A percentile compares a stretch with the other conserved stretches of the same genome.
These are phyloP conservation scores for Drosophila tsacasi DNA, from an alignment of 1,140 invertebrate genomes.

Conservation along the genomic window DNA sequence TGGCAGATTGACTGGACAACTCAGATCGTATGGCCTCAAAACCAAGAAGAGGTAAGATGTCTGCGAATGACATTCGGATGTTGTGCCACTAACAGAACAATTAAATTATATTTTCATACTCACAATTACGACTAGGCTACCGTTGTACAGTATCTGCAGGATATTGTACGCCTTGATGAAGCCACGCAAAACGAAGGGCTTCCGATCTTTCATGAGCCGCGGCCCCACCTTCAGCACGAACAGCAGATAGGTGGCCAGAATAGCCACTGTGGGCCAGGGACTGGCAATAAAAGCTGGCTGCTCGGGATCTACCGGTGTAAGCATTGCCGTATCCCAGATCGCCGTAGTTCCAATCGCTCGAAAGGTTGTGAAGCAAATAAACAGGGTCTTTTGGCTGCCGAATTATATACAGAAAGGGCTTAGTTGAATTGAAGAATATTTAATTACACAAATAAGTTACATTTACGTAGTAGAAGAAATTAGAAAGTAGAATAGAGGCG, in stretches of 20 bases:
- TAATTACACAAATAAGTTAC: not conserved
- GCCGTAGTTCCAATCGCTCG: not conserved
- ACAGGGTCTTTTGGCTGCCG: no score
- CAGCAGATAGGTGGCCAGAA: constrained; percentile 90
- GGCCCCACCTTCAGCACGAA: constrained; percentile 87
- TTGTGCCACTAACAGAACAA: accelerated
- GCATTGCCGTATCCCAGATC: not conserved
- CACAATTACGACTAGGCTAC: constrained; percentile 6
- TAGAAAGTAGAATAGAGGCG: not conserved
- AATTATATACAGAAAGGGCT: not conserved
- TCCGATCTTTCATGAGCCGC: constrained; percentile 91
- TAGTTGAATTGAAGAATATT: not conserved
- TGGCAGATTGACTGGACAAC: constrained; percentile 27
- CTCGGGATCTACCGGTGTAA: constrained; percentile 21
- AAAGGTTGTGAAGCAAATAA: not conserved
- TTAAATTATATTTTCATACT: not conserved
- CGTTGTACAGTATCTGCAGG: constrained; percentile 86
- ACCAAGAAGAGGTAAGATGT: constrained; percentile 1
- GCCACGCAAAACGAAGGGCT: constrained; percentile 90
- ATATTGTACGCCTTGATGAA: constrained; percentile 93
- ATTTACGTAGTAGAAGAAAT: not conserved
- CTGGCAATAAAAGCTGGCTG: constrained; percentile 87
- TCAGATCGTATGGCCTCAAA: constrained; percentile 14
- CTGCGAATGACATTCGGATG: not conserved
- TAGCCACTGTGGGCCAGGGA: constrained; percentile 89